These are phyloP conservation scores for Piprites chloris DNA, from an alignment of 2,113 vertebrate species.

Conservation along the genomic window DNA sequence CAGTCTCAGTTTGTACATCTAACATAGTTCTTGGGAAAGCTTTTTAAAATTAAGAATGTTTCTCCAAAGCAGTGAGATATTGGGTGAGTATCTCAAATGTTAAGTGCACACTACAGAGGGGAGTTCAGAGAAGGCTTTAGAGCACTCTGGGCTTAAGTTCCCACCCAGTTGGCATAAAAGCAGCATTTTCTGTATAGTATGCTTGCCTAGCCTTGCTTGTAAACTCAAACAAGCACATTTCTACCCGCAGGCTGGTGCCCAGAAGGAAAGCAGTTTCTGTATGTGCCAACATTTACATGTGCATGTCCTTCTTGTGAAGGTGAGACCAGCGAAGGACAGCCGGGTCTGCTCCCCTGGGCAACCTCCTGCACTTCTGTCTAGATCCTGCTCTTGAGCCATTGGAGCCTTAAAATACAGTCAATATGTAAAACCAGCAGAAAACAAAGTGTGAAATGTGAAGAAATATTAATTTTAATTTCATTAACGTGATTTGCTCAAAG, in stretches of 20 bases:
- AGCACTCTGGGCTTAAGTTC: not conserved
- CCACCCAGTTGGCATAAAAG: not conserved
- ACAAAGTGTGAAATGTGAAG: not conserved
- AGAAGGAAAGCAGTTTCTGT: not conserved
- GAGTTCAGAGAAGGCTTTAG: not conserved
- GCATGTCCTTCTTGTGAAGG: not conserved
- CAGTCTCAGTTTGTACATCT: not conserved
- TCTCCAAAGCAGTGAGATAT: not conserved
- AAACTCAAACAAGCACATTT: not conserved
- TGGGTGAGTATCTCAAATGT: not conserved
- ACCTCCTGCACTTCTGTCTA: not conserved
- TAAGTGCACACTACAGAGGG: not conserved
- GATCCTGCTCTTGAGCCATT: not conserved
- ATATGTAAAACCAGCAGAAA: not conserved
- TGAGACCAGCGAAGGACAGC: not conserved
- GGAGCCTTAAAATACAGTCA: not conserved
- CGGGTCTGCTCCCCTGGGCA: not conserved
- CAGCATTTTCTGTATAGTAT: not conserved
- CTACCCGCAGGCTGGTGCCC: not conserved
- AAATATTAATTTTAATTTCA: not conserved
- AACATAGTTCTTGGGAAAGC: not conserved
- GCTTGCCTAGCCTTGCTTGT: not conserved
- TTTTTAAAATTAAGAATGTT: not conserved
- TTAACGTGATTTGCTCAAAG: not conserved
- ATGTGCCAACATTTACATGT: not conserved